Conservation (phyloP, 2,888 invertebrate species). For the Beris morrisii region DNA sequence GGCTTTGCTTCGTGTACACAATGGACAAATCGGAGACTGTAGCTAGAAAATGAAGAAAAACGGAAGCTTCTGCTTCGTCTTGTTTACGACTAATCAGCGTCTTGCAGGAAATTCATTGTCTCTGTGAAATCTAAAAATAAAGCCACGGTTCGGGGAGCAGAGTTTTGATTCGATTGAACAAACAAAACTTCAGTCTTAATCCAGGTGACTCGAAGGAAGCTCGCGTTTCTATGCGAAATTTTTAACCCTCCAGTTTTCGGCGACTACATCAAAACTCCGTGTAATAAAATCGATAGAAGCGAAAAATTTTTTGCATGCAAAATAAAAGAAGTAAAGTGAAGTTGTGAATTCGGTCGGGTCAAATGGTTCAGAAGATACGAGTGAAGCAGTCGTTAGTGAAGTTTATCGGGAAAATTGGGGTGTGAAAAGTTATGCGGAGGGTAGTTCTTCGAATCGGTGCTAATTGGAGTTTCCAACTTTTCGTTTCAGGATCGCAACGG, state of each 20-base stretch:
- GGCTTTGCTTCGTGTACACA: not conserved
- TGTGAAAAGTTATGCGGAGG: not conserved
- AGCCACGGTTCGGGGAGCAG: constrained; percentile 38
- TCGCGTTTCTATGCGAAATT: constrained; percentile 9
- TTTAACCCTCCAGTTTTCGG: no score
- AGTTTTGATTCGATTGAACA: constrained; percentile 35
- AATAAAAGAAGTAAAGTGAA: not conserved
- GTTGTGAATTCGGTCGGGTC: not conserved
- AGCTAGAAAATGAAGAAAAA: not conserved
- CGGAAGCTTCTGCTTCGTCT: not conserved
- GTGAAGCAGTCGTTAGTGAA: constrained; percentile 31
- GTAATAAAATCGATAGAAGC: no score
- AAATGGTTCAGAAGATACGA: constrained; percentile 38
- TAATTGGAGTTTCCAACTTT: not conserved
- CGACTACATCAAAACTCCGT: no score
- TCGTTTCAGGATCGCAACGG: constrained; percentile 65
- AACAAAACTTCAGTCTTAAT: constrained; percentile 40
- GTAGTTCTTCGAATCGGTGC: not conserved
- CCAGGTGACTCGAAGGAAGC: constrained; percentile 43
- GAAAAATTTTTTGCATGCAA: not conserved
- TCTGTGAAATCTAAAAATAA: constrained; percentile 35
- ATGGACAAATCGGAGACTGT: constrained; percentile 1
- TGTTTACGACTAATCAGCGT: constrained; percentile 4
- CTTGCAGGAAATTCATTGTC: constrained; percentile 36
- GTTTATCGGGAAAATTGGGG: constrained; percentile 30